A percentile compares a stretch with the other conserved stretches of the same genome.
These are phyloP conservation scores for Stomatorhinus walkeri DNA, from an alignment of 2,797 vertebrate genomes.

Conservation along the genomic window DNA sequence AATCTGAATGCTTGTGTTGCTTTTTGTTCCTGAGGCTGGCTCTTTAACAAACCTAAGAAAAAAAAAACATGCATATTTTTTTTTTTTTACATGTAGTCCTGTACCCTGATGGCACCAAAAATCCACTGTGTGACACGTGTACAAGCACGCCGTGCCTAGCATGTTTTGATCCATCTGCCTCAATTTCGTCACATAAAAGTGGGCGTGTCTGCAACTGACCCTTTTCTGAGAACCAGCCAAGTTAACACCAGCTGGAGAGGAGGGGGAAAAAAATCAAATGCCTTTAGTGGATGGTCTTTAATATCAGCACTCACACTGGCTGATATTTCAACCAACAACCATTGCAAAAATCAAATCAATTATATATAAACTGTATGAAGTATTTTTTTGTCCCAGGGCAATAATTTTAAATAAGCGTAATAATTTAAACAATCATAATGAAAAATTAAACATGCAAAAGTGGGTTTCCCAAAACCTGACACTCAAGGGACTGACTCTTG, in stretches of 20 bases:
- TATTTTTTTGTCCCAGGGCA: neutral
- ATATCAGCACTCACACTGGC: slow-evolving; percentile 4
- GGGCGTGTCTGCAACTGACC: slow-evolving; percentile 13
- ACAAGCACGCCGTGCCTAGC: slow-evolving; percentile 11
- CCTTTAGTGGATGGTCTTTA: neutral
- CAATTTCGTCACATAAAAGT: slow-evolving; percentile 16
- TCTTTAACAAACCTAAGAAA: neutral
- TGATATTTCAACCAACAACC: slow-evolving; percentile 1
- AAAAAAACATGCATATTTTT: neutral
- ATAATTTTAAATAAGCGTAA: neutral
- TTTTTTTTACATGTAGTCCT: neutral
- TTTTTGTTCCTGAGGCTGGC: neutral
- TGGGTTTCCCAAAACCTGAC: neutral
- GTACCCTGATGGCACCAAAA: neutral
- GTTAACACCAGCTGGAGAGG: neutral
- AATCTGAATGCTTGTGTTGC: neutral
- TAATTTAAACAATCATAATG: neutral
- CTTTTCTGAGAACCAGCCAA: slow-evolving; percentile 14
- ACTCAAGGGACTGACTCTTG: neutral
- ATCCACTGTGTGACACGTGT: slow-evolving; percentile 14
- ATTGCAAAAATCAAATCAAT: neutral
- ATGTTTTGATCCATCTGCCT: slow-evolving; percentile 28
- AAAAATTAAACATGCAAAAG: neutral
- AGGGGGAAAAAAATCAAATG: slow-evolving; percentile 9
- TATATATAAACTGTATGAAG: neutral